Conservation (phyloP, 2,113 vertebrate species). For the Ciconia stormi region DNA sequence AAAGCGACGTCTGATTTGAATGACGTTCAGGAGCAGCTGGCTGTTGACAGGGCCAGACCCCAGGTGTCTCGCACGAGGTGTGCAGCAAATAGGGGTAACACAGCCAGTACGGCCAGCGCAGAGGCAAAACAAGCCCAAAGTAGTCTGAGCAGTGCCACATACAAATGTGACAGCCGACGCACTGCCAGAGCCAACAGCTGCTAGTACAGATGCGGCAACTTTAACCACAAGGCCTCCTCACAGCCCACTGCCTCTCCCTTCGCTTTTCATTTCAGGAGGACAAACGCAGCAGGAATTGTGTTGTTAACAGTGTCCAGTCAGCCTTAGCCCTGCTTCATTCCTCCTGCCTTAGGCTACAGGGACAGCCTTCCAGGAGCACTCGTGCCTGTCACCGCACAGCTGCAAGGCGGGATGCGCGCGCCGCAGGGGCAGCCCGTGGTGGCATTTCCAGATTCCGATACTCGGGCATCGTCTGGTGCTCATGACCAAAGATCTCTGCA, state of each 20-base stretch:
- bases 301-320: fast-evolving
- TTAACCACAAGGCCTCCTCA: fast-evolving
- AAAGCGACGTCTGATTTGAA: background rate
- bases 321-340: background rate
- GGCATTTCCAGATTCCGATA: too few species aligned
- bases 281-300: background rate
- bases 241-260: background rate
- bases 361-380: fast-evolving
- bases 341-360: background rate
- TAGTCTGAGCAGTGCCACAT: background rate
- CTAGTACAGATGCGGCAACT: background rate
- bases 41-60: background rate
- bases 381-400: background rate
- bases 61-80: background rate
- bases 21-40: background rate
- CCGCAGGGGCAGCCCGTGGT: fast-evolving
- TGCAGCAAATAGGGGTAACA: background rate
- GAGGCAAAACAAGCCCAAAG: background rate
- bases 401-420: fast-evolving
- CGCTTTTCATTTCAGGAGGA: background rate
- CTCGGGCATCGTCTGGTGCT: fast-evolving
- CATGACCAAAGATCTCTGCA: fast-evolving
- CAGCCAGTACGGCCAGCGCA: fast-evolving
- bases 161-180: fast-evolving
- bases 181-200: background rate